A percentile compares a stretch with the other conserved stretches of the same genome.
Conservation (phyloP, 2,113 vertebrate genomes). For the Eptesicus fuscus region DNA sequence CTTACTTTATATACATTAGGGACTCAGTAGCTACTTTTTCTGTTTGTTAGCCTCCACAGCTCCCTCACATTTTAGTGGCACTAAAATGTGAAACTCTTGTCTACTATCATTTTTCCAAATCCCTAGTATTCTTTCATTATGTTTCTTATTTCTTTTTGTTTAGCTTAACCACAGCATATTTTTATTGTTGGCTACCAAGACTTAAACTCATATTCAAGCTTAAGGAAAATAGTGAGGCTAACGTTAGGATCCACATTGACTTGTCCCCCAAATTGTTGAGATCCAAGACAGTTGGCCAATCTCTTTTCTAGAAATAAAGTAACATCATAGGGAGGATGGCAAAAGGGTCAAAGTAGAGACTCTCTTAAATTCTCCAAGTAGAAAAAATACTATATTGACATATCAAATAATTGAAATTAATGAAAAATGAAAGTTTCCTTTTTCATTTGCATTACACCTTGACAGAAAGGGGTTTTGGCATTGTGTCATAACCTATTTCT, state of each 20-base stretch:
- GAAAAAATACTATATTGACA: not conserved
- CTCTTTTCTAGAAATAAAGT: not conserved
- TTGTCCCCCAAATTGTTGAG: not conserved
- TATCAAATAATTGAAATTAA: not conserved
- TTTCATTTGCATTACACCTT: not conserved
- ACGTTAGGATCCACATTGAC: not conserved
- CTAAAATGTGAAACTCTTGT: not conserved
- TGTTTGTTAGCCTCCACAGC: not conserved
- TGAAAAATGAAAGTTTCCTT: not conserved
- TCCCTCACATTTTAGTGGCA: not conserved
- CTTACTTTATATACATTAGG: not conserved
- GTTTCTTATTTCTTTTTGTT: not conserved
- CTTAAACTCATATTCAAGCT: not conserved
- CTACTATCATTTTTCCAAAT: not conserved
- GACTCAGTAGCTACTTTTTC: not conserved
- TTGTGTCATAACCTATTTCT: not conserved
- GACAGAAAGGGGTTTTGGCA: not conserved
- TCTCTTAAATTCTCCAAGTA: not conserved
- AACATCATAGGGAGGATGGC: not conserved
- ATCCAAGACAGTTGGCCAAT: not conserved
- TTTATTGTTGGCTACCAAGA: not conserved
- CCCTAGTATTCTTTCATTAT: not conserved
- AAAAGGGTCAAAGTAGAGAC: not conserved
- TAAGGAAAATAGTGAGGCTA: not conserved
- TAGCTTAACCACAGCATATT: not conserved